Evolutionary conservation across 2,113 vertebrate genomes (phyloP), one percentile per base, ranked within the genome.

Genomic region (Hemiprocne comata): DNA sequence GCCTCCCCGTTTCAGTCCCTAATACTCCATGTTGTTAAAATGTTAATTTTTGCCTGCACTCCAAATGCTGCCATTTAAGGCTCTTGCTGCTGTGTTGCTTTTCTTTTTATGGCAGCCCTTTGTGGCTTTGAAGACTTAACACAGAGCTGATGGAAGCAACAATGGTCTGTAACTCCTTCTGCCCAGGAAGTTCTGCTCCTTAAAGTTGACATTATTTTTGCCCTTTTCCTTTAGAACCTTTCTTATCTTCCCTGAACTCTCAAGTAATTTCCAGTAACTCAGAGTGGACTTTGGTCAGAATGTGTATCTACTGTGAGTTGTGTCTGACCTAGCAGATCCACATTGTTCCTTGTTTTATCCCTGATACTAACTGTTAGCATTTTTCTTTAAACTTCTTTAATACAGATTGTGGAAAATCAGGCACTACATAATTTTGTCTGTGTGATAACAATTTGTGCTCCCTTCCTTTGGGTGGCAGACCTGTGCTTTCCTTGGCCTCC

Each of bases 401-500:
- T 3, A 0, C 1, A 17, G 28, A 7, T 1, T 2, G 18, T 3
- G 13, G 42, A 38, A 11, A 4, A 25, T 10, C 61, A 73, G 55
- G 19, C 65, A 21, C 60, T 46, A 26, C 36, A 6, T 8, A 50
- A 54, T 71, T 75, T 5, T 55, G 29, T 55, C 17, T 55, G 20
- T 13, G 44, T n/a, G 61, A 42, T 31, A 66, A 66, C 89, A 54
- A 6, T 14, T 79, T 15, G 57, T 53, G 57, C 6, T 87, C 65
- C 87, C 42, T 93, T 91, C 89, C 93, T 87, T 94, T 42, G 95
- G 93, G 92, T 89, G 94, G 85, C 93, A 95, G 87, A 55, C 61
- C 85, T 89, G 89, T 93, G 87, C 91, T 87, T 78, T 51, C 42
- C 81, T 58, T 3, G 29, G 26, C 4, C 72, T 66, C 80, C 51